These are phyloP conservation scores for Melitaea cinxia DNA, from an alignment of 1,140 invertebrate species.

Conservation along the genomic window DNA sequence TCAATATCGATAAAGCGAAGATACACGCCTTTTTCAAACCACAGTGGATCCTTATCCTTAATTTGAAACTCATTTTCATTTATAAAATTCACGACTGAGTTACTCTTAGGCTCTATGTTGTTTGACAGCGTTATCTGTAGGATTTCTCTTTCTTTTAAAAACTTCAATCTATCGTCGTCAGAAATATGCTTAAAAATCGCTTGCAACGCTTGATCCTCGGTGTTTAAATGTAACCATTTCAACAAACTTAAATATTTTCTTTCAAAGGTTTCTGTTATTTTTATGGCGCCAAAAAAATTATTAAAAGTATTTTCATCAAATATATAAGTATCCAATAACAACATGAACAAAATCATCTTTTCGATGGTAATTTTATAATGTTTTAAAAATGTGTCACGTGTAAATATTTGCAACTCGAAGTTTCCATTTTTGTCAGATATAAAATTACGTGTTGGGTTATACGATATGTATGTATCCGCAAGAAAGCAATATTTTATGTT, in stretches of 20 bases:
- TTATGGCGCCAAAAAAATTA: constrained; percentile 13
- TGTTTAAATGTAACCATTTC: constrained; percentile 9
- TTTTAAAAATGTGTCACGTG: constrained; percentile 35
- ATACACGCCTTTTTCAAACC: constrained; percentile 56
- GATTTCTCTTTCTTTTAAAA: neutral
- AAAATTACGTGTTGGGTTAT: no score
- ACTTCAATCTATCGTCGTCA: no score
- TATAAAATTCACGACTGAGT: no score
- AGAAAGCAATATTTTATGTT: constrained; percentile 48
- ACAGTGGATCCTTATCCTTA: constrained; percentile 24
- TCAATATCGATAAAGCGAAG: constrained; percentile 38
- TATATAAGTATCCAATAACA: constrained; percentile 36
- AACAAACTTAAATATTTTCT: constrained; percentile 6
- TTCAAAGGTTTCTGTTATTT: neutral
- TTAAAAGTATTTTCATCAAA: constrained; percentile 42
- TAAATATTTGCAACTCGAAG: constrained; percentile 39
- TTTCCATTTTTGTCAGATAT: constrained; percentile 13
- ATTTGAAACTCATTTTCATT: constrained; percentile 11
- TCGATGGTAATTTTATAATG: constrained; percentile 38
- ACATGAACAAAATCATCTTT: constrained; percentile 45
- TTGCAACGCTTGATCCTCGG: no score
- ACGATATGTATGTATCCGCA: constrained; percentile 39
- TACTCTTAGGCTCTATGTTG: neutral
- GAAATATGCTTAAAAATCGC: no score
- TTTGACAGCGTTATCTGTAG: neutral